phyloP scores from a whole-genome alignment of 2,113 vertebrate species.

The Lethenteron camtschaticum region DNA sequence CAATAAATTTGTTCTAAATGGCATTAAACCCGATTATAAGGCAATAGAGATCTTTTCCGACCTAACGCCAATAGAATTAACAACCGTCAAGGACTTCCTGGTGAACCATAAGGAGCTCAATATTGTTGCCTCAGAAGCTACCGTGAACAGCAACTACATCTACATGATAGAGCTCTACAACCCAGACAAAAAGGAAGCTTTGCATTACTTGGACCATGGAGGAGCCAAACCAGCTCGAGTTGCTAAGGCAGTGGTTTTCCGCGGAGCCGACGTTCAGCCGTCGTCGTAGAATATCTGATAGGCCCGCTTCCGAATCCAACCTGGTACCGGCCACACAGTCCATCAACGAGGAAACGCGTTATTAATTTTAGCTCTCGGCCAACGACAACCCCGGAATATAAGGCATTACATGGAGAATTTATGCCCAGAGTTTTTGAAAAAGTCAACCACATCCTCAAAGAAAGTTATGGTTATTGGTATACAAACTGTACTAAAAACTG shows the following conservation, averaged over 20 bases:
- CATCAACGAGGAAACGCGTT: constrained; percentile 11
- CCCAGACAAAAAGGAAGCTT: constrained; percentile 36
- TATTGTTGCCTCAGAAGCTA: constrained; percentile 14
- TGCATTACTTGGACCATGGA: constrained; percentile 30
- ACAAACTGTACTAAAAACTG: constrained; percentile 32
- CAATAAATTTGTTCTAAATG: too few species aligned
- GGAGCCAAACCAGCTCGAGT: constrained; percentile 27
- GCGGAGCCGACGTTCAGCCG: constrained; percentile 32
- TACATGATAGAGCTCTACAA: constrained; percentile 53
- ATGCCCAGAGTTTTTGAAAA: constrained; percentile 14
- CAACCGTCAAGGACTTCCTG: constrained; percentile 31
- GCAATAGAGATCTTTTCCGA: constrained; percentile 33
- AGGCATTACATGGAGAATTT: constrained; percentile 19
- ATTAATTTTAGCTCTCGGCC: constrained; percentile 35
- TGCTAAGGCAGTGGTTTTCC: constrained; percentile 44
- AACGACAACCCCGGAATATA: constrained; percentile 23
- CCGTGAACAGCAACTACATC: constrained; percentile 43
- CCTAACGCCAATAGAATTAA: constrained; percentile 34
- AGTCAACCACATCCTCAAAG: constrained; percentile 27
- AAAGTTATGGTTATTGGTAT: constrained; percentile 33
- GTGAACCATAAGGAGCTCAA: constrained; percentile 24
- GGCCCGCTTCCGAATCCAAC: constrained; percentile 35
- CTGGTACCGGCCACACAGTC: constrained; percentile 17
- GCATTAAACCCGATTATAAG: background rate
- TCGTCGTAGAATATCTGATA: constrained; percentile 51